Base-by-base conservation (phyloP, 2,113 vertebrate species). In the Acrocephalus kingi region DNA sequence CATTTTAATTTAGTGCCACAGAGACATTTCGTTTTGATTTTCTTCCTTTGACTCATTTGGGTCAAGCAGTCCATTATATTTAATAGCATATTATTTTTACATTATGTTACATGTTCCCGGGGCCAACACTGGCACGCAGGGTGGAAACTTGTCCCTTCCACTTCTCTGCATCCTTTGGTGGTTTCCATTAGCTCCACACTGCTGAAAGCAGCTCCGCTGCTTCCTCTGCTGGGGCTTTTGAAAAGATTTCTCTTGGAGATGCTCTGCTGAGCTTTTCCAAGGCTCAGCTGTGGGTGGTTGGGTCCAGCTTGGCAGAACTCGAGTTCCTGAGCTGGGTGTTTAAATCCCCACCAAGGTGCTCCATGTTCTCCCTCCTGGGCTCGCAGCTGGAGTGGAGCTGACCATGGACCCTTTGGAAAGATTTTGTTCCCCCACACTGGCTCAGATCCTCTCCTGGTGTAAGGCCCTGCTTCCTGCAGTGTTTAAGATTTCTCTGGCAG, bases 21-120 rank as follows among this genome's bases (percentile, higher is more conserved):
- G 89, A 91, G 80, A 85, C 54, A 55, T 91, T 91, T 87, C 66
- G 63, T 84, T 96, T 93, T 88, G 22, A 88, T 95, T 96, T 92
- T 89, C 89, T 91, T 88, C 83, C 77, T 96, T 96, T 95, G 93
- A 96, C 81, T 96, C 89, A 96, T 95, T 95, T 94, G 87, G 93
- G 84, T 94, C 91, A 87, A 79, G 77, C 75, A 64, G 93, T 82
- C 93, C 87, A 66, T 96, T 91, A 84, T 51, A 69, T 89, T 96
- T 91, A 95, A 94, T 51, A 96, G 58, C 54, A 28, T 94, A 91
- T 96, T 96, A 96, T 96, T 97, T 97, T 96, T 93, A 96, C 94
- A 85, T 93, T 93, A 91, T 91, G 87, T 73, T 96, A 91, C 89
- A 87, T 25, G n/a, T 63, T 96, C 66, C 62, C 49, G 1, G 77